phyloP scores from a whole-genome alignment of 2,888 invertebrate genomes.

The Pyralis farinalis region DNA sequence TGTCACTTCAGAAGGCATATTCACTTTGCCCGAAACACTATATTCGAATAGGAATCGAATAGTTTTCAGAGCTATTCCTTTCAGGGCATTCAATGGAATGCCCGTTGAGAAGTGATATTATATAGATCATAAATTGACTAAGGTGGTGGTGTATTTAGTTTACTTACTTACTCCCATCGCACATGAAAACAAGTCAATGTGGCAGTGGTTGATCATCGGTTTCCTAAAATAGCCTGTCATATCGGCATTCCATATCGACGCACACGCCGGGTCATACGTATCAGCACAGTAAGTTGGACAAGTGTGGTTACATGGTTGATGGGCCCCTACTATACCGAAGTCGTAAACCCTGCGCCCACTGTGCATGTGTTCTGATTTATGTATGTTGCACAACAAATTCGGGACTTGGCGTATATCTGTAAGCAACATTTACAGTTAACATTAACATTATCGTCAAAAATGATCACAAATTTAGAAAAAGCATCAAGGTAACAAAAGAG shows the following conservation, averaged over 20 bases:
- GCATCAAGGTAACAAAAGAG: no score
- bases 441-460: no score
- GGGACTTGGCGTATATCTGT: constrained; percentile 41
- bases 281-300: constrained; percentile 64
- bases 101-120: no score
- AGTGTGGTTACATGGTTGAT: constrained; percentile 62
- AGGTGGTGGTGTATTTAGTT: no score
- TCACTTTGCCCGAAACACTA: no score
- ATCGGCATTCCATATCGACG: constrained; percentile 41
- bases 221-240: constrained; percentile 23
- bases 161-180: constrained; percentile 57
- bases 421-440: no score
- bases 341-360: constrained; percentile 41
- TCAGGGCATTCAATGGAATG: no score
- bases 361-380: background rate
- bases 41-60: no score
- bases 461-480: no score
- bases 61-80: no score
- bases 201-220: constrained; percentile 67
- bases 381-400: constrained; percentile 31
- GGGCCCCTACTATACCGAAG: constrained; percentile 53
- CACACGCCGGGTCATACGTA: constrained; percentile 59
- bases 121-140: no score
- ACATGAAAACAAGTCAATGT: constrained; percentile 65
- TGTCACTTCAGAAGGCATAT: no score